Evolutionary conservation across 2,888 invertebrate species (phyloP).

Genomic region (Timema podura): DNA sequence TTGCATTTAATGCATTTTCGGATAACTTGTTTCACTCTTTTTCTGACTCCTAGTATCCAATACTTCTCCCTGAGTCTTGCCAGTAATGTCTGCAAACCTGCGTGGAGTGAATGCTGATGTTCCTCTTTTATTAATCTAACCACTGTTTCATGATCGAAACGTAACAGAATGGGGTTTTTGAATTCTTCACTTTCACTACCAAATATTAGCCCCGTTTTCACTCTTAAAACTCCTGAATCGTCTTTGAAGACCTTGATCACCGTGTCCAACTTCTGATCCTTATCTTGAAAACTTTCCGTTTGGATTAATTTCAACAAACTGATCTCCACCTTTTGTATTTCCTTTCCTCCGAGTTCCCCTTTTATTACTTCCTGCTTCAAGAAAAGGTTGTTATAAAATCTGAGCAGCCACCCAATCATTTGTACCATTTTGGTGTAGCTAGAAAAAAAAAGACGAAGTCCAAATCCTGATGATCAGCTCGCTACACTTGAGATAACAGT

Average conservation of each 20-base stretch:
- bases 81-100: not conserved
- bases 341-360: not conserved
- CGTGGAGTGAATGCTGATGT: not conserved
- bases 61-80: not conserved
- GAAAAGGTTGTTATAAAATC: not conserved
- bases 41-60: not conserved
- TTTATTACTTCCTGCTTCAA: not conserved
- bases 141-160: not conserved
- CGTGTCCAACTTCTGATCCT: not conserved
- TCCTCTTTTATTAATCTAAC: not conserved
- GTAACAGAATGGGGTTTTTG: too few species aligned
- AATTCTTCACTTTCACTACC: too few species aligned
- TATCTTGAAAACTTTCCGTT: not conserved
- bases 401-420: not conserved
- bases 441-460: not conserved
- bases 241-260: not conserved
- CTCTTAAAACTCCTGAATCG: not conserved
- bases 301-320: not conserved
- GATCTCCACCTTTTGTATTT: not conserved
- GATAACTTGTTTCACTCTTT: not conserved
- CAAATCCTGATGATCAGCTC: not conserved
- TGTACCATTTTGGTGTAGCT: not conserved
- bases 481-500: not conserved
- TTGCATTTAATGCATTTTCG: not conserved
- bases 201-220: not conserved